These are phyloP conservation scores for Poliocrania exsul DNA, from an alignment of 2,797 vertebrate genomes.

Conservation along the genomic window DNA sequence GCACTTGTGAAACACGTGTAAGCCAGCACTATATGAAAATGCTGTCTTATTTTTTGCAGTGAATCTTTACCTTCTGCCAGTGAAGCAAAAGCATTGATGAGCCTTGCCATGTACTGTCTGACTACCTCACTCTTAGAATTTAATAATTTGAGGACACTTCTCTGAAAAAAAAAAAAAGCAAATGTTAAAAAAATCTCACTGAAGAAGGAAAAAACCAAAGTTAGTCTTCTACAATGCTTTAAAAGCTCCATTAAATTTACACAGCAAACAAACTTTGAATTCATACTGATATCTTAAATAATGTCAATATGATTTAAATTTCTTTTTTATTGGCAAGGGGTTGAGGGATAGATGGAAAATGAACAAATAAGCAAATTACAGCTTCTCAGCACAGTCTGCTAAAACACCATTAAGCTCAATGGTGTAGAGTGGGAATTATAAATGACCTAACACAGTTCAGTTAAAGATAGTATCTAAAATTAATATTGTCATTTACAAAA, in stretches of 20 bases:
- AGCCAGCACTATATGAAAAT: neutral
- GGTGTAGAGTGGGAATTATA: neutral
- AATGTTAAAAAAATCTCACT: neutral
- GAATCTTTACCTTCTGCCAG: conserved; percentile 85
- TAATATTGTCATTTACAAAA: neutral
- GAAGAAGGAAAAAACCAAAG: neutral
- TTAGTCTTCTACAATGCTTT: neutral
- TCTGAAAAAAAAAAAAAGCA: conserved; percentile 72
- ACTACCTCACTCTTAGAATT: conserved; percentile 86
- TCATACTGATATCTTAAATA: neutral
- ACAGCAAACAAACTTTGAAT: neutral
- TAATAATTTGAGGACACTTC: conserved; percentile 83
- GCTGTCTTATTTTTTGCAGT: neutral
- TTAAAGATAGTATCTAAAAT: neutral
- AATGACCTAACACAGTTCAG: neutral
- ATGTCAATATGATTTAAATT: neutral
- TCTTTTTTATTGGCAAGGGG: neutral
- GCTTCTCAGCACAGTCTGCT: neutral
- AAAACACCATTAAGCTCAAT: neutral
- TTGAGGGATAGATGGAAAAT: neutral
- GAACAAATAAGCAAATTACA: neutral
- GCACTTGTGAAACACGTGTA: neutral
- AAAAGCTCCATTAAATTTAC: neutral
- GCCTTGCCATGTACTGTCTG: conserved; percentile 89
- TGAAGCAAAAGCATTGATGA: conserved; percentile 92